These are phyloP conservation scores for Ormia ochracea DNA, from an alignment of 2,888 invertebrate species.

Conservation along the genomic window DNA sequence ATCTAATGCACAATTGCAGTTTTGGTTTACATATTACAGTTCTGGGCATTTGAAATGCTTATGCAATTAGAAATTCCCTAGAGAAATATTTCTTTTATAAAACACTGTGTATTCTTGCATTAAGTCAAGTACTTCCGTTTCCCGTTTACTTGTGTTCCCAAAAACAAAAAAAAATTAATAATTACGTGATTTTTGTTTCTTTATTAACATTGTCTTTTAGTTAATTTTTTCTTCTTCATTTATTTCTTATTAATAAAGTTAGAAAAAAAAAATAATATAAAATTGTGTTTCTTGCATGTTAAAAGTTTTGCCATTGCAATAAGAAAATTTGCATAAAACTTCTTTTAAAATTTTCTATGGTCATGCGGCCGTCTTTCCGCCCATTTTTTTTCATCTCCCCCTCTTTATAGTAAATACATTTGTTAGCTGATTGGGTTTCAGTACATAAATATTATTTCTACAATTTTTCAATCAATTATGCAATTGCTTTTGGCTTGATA, in stretches of 20 bases:
- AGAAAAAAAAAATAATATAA: constrained; percentile 21
- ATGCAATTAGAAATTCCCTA: no score
- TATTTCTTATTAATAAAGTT: neutral
- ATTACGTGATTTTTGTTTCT: constrained; percentile 40
- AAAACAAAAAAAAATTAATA: neutral
- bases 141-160: constrained; percentile 20
- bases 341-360: constrained; percentile 4
- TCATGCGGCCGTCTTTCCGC: constrained; percentile 15
- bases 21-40: no score
- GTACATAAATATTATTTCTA: constrained; percentile 1
- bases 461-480: constrained; percentile 11
- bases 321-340: constrained; percentile 35
- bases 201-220: constrained; percentile 30
- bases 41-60: no score
- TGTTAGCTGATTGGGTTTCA: constrained; percentile 9
- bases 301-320: constrained; percentile 1
- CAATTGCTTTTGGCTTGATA: neutral
- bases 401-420: no score
- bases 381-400: constrained; percentile 13
- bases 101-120: no score
- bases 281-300: constrained; percentile 37
- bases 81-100: no score
- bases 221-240: neutral
- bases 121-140: constrained; percentile 40
- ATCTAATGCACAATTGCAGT: no score